Conservation (phyloP, 2,113 vertebrate species). For the Kryptolebias marmoratus region DNA sequence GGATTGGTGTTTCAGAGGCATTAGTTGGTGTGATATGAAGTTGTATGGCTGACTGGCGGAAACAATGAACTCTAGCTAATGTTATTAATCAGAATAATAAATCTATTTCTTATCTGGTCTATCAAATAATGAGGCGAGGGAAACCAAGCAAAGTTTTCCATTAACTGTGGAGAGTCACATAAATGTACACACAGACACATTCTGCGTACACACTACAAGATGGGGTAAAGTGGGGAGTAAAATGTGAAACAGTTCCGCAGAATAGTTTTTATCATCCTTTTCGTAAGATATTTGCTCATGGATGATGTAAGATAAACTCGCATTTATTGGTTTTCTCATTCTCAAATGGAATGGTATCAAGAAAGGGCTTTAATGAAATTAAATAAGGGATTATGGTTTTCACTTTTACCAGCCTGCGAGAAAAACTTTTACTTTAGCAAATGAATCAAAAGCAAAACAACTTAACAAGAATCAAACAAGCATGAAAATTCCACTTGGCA, state of each 20-base stretch:
- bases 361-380: constrained; percentile 56
- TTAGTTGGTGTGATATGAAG: constrained; percentile 79
- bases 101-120: constrained; percentile 77
- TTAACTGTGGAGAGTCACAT: constrained; percentile 56
- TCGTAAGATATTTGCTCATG: constrained; percentile 53
- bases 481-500: not conserved
- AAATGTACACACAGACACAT: constrained; percentile 29
- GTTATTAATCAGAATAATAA: constrained; percentile 80
- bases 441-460: constrained; percentile 48
- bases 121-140: constrained; percentile 75
- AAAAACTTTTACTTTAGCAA: constrained; percentile 56
- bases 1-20: constrained; percentile 73
- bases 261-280: constrained; percentile 50
- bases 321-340: constrained; percentile 54
- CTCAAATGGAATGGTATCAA: constrained; percentile 16
- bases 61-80: constrained; percentile 79
- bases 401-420: constrained; percentile 31
- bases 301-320: constrained; percentile 41
- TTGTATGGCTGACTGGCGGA: constrained; percentile 75
- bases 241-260: constrained; percentile 27
- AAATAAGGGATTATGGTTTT: constrained; percentile 44
- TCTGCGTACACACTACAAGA: constrained; percentile 17
- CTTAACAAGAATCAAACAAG: constrained; percentile 47
- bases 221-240: constrained; percentile 22
- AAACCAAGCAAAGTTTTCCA: constrained; percentile 63